Percentiles rank a stretch among this genome's conserved stretches.
Conservation (phyloP, 2,797 vertebrate species). For the Eidolon dupreanum region DNA sequence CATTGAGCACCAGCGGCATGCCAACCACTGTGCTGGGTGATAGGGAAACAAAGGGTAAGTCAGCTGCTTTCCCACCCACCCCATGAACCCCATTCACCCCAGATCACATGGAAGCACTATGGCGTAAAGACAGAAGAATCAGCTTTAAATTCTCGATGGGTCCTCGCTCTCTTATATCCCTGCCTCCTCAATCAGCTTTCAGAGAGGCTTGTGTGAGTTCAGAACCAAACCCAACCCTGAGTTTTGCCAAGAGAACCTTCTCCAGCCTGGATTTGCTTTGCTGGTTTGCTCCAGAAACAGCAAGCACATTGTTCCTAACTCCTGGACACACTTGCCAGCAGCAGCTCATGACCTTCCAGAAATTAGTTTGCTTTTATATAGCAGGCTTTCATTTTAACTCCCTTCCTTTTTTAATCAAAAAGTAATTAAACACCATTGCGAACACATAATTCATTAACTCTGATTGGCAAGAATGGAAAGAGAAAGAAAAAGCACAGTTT, state of each 20-base stretch:
- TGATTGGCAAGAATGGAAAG: neutral
- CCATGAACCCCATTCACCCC: neutral
- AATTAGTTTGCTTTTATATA: slow-evolving; percentile 48
- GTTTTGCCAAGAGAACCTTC: neutral
- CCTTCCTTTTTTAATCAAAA: neutral
- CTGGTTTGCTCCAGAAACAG: neutral
- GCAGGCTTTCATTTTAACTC: slow-evolving; percentile 56
- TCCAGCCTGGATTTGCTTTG: neutral
- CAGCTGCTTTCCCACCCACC: neutral
- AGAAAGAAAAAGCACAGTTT: neutral
- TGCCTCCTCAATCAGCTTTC: neutral
- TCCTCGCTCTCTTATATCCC: accelerated
- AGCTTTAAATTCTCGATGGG: accelerated
- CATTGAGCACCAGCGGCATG: accelerated
- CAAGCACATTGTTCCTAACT: neutral
- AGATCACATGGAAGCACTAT: neutral
- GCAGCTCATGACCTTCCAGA: slow-evolving; percentile 42
- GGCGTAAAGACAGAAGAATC: neutral
- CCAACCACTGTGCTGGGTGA: neutral
- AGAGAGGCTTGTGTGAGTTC: neutral
- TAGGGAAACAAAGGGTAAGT: neutral
- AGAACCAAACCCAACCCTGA: neutral
- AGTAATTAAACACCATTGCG: slow-evolving; percentile 55
- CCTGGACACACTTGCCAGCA: neutral
- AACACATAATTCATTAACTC: neutral